phyloP scores from a whole-genome alignment of 1,140 invertebrate genomes.

The Phenacoccus solenopsis region DNA sequence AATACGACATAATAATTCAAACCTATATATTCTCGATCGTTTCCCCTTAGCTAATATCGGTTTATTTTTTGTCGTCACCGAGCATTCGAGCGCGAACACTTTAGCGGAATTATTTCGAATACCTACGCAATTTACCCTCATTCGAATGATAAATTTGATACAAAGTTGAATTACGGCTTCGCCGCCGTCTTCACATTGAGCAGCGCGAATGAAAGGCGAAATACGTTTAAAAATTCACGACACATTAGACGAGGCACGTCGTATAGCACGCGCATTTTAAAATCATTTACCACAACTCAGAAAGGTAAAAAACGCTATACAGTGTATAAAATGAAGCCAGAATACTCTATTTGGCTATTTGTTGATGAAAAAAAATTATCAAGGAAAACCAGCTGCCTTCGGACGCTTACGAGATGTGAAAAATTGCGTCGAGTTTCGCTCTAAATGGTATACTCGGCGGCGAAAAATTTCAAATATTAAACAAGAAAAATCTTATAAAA shows the following conservation, averaged over 20 bases:
- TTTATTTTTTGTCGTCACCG: no score
- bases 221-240: not conserved
- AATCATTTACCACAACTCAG: not conserved
- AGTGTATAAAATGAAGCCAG: not conserved
- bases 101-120: no score
- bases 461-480: not conserved
- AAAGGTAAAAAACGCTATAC: not conserved
- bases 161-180: not conserved
- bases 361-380: not conserved
- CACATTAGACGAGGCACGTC: not conserved
- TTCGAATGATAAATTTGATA: not conserved
- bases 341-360: not conserved
- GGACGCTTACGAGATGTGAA: not conserved
- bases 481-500: conserved; percentile 3
- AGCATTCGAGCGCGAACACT: no score
- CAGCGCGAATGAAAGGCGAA: not conserved
- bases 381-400: not conserved
- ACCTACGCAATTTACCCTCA: no score
- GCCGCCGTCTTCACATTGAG: not conserved
- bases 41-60: no score
- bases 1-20: no score
- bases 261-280: not conserved
- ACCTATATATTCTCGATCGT: no score
- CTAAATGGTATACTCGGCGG: not conserved
- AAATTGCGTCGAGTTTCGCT: not conserved